Conservation (phyloP, 2,888 invertebrate genomes). For the Invenusta paracnida region DNA sequence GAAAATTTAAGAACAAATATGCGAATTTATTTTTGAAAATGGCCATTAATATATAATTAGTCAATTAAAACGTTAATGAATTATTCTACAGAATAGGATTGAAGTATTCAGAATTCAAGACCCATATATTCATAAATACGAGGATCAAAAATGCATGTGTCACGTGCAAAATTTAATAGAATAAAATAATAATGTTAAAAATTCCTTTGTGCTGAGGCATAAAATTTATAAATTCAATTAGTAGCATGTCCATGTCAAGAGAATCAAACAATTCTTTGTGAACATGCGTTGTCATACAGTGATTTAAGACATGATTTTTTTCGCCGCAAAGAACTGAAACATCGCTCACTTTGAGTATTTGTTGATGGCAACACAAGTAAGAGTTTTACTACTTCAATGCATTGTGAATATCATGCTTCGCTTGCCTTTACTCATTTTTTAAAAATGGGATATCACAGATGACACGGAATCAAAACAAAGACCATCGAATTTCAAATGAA, state of each 20-base stretch:
- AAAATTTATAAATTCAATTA: background rate
- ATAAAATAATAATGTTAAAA: background rate
- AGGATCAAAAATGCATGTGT: background rate
- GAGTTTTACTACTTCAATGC: background rate
- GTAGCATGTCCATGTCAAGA: background rate
- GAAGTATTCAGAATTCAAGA: too few relatives aligned
- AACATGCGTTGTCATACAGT: background rate
- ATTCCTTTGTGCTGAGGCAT: background rate
- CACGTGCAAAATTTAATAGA: background rate
- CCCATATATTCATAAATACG: too few relatives aligned
- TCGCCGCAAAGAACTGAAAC: background rate
- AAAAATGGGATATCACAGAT: background rate
- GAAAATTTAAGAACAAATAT: too few relatives aligned
- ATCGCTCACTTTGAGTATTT: background rate
- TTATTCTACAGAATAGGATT: too few relatives aligned
- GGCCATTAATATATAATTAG: too few relatives aligned
- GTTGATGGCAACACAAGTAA: slow-evolving; percentile 4
- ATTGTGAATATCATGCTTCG: background rate
- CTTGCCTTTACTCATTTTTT: background rate
- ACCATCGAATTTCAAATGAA: background rate
- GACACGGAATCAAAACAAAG: background rate
- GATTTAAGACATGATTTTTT: background rate
- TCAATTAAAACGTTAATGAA: too few relatives aligned
- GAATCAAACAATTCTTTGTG: slow-evolving; percentile 6
- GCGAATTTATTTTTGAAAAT: too few relatives aligned